phyloP scores from a whole-genome alignment of 1,140 invertebrate genomes.

The Magallana angulata region DNA sequence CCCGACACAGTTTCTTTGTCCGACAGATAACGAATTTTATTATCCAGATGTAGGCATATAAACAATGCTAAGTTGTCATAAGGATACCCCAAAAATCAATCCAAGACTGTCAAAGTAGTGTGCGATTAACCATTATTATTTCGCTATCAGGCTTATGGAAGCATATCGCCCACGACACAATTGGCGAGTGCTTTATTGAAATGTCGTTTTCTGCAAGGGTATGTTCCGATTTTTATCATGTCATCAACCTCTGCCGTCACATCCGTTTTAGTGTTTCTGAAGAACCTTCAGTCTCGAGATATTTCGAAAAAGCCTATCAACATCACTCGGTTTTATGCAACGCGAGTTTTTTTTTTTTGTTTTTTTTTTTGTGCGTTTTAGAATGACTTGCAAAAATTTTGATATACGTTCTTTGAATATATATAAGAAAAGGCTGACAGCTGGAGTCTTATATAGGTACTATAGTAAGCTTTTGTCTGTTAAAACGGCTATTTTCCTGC shows the following conservation, averaged over 20 bases:
- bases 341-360: too few species aligned
- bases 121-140: slow-evolving; percentile 15
- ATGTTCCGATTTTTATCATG: slow-evolving; percentile 21
- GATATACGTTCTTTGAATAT: too few species aligned
- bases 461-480: too few species aligned
- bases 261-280: neutral
- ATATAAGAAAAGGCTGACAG: too few species aligned
- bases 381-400: too few species aligned
- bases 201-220: slow-evolving; percentile 17
- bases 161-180: slow-evolving; percentile 24
- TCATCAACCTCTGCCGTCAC: neutral
- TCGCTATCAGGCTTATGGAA: slow-evolving; percentile 5
- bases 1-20: neutral
- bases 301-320: too few species aligned
- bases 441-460: too few species aligned
- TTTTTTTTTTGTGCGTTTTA: too few species aligned
- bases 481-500: too few species aligned
- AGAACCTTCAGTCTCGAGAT: too few species aligned
- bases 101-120: neutral
- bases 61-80: slow-evolving; percentile 24
- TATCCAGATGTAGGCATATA: slow-evolving; percentile 7
- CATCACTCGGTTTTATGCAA: too few species aligned
- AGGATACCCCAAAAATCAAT: slow-evolving; percentile 25
- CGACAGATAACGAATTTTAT: slow-evolving; percentile 14
- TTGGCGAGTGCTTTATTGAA: slow-evolving; percentile 14